Evolutionary conservation across 2,888 invertebrate species (phyloP).

Genomic region (Poecilus cupreus): DNA sequence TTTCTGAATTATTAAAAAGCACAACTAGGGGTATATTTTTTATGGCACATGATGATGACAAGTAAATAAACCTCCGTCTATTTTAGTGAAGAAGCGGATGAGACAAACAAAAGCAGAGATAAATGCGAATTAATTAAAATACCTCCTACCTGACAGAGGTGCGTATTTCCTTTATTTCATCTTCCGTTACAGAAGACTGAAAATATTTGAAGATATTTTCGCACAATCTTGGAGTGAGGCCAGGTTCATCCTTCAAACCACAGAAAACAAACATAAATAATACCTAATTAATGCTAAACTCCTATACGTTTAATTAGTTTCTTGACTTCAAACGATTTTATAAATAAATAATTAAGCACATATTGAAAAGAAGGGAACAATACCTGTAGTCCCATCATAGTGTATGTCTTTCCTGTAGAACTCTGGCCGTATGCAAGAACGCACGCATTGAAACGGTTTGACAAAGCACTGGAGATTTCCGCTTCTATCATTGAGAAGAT

Average conservation of each 20-base stretch:
- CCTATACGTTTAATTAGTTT: background rate
- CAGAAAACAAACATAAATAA: slow-evolving; percentile 27
- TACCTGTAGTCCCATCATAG: slow-evolving; percentile 81
- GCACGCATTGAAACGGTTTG: slow-evolving; percentile 80
- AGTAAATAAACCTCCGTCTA: background rate
- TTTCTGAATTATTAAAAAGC: too few relatives aligned
- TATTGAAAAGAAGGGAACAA: too few relatives aligned
- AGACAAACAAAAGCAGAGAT: background rate
- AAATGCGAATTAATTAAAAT: slow-evolving; percentile 8
- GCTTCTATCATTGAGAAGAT: slow-evolving; percentile 81
- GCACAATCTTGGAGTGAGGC: slow-evolving; percentile 76
- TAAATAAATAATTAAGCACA: too few relatives aligned
- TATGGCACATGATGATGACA: background rate
- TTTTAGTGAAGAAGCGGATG: background rate
- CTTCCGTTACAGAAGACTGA: slow-evolving; percentile 68
- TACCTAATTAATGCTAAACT: slow-evolving; percentile 41
- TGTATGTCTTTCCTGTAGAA: slow-evolving; percentile 85
- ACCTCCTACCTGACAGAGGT: slow-evolving; percentile 70
- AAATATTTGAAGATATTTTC: slow-evolving; percentile 73
- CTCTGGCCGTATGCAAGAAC: slow-evolving; percentile 86
- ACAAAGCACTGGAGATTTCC: slow-evolving; percentile 78
- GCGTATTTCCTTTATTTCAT: slow-evolving; percentile 67
- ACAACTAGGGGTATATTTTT: too few relatives aligned
- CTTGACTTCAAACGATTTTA: background rate
- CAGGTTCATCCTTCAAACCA: slow-evolving; percentile 72